phyloP scores from a whole-genome alignment of 2,888 invertebrate genomes.

The Dicyrtoma fusca region DNA sequence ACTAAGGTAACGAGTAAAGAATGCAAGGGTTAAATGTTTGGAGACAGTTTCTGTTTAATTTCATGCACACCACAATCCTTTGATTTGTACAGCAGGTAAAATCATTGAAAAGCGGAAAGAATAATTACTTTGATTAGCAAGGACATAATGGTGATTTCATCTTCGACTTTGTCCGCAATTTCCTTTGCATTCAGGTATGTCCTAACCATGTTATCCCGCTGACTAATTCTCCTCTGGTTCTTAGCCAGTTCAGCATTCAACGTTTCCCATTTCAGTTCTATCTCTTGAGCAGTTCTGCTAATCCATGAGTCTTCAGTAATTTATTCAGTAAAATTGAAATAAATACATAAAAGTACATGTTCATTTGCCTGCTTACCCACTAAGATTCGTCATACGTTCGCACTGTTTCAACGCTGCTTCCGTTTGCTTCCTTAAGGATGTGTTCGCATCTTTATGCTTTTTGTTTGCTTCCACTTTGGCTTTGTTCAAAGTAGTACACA shows the following conservation, averaged over 20 bases:
- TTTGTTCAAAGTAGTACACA: constrained; percentile 5
- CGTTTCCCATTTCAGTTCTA: constrained; percentile 14
- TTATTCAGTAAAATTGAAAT: no score
- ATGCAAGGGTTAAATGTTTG: no score
- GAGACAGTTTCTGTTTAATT: no score
- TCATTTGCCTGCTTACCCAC: no score
- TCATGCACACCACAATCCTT: no score
- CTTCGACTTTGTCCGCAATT: constrained; percentile 1
- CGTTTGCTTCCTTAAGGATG: background rate
- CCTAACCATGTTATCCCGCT: background rate
- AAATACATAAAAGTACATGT: no score
- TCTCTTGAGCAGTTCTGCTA: constrained; percentile 18
- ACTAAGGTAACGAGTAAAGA: background rate
- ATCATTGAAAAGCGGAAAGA: no score
- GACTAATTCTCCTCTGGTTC: constrained; percentile 20
- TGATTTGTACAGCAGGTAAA: no score
- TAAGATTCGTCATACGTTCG: background rate
- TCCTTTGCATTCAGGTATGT: constrained; percentile 14
- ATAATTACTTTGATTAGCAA: constrained; percentile 18
- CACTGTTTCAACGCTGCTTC: background rate
- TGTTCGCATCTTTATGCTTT: constrained; percentile 15
- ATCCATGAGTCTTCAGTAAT: no score
- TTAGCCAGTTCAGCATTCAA: constrained; percentile 13
- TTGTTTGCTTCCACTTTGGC: background rate
- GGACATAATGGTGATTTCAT: constrained; percentile 22